Conservation (phyloP, 2,797 vertebrate species). For the Helicolenus hilgendorfi region DNA sequence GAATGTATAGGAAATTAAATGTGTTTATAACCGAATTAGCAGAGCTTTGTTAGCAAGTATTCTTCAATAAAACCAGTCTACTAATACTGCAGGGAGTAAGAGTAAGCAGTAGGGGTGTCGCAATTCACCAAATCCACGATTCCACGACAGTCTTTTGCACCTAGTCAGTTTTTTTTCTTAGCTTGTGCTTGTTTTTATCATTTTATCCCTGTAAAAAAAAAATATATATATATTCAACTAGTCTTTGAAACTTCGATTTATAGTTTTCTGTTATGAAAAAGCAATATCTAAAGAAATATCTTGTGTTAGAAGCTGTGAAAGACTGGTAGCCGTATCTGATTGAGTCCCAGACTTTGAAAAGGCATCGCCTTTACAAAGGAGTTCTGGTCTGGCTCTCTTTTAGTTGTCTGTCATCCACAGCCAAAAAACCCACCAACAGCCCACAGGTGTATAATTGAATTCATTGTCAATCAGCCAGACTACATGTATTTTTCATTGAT, state of each 20-base stretch:
- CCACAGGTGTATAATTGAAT: background rate
- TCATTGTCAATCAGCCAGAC: background rate
- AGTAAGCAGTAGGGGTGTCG: too few relatives aligned
- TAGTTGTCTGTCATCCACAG: conserved; percentile 2
- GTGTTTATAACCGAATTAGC: too few relatives aligned
- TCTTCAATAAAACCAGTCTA: too few relatives aligned
- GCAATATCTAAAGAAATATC: background rate
- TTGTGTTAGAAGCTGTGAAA: conserved; percentile 9
- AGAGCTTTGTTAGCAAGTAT: fast-evolving
- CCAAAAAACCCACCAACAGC: background rate
- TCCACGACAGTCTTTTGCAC: background rate
- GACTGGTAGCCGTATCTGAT: conserved; percentile 11
- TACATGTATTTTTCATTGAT: background rate
- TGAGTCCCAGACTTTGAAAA: background rate
- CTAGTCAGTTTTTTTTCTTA: background rate
- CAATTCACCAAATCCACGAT: too few relatives aligned
- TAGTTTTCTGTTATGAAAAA: background rate
- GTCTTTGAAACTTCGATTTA: background rate
- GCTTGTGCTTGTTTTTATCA: background rate
- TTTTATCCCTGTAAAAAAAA: background rate
- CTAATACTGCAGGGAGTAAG: too few relatives aligned
- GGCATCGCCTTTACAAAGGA: background rate
- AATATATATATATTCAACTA: too few relatives aligned
- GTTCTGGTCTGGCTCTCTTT: background rate
- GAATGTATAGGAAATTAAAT: too few relatives aligned